A percentile compares a stretch with the other conserved stretches of the same genome.
Evolutionary conservation across 2,797 vertebrate genomes (phyloP).

Genomic region (Prionace glauca): DNA sequence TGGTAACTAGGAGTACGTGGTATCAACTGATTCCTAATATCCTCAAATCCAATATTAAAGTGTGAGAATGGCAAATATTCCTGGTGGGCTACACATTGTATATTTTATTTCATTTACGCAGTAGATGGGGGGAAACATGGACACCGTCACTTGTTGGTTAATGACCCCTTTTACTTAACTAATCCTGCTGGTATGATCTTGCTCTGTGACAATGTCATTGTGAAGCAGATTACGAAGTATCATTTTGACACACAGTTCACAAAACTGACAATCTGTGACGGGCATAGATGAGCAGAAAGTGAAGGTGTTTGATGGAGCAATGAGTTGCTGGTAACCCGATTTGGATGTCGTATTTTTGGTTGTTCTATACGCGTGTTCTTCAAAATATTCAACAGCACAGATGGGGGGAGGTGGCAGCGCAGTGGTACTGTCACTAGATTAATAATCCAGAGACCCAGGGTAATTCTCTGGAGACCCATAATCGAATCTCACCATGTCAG

Average conservation of each 20-base stretch:
- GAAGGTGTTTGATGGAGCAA: background rate
- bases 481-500: too few species aligned
- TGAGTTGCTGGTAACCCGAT: background rate
- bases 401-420: background rate
- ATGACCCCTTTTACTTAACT: background rate
- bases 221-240: background rate
- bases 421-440: too few species aligned
- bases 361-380: background rate
- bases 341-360: background rate
- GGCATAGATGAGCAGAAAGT: too few species aligned
- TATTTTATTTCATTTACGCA: background rate
- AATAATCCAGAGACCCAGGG: too few species aligned
- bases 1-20: background rate
- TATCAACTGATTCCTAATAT: background rate
- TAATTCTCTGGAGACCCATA: too few species aligned
- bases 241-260: background rate
- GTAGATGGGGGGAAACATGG: background rate
- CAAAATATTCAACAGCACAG: background rate
- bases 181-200: background rate
- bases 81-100: background rate
- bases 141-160: background rate
- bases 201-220: background rate
- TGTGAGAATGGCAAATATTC: background rate
- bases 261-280: background rate
- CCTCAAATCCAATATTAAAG: background rate